Conservation (phyloP, 2,113 vertebrate genomes). For the Calidris pugnax region DNA sequence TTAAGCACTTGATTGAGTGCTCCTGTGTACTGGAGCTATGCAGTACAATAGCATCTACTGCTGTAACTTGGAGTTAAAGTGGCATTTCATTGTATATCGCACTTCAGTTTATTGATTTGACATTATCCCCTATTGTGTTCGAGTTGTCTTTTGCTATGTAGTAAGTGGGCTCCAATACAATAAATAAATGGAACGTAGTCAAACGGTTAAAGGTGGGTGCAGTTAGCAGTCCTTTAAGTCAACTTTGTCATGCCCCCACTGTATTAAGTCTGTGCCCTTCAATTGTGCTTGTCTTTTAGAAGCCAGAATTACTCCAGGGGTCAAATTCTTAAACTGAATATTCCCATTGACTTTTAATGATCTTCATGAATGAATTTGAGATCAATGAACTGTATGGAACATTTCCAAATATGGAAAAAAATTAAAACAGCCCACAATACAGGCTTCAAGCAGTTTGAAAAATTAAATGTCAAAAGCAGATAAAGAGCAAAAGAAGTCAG, state of each 20-base stretch:
- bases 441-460: neutral
- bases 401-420: neutral
- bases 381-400: neutral
- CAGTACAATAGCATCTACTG: neutral
- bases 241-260: neutral
- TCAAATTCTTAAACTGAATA: neutral
- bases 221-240: neutral
- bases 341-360: neutral
- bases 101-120: neutral
- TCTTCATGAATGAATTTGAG: neutral
- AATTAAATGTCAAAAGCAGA: constrained; percentile 1
- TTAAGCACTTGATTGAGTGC: neutral
- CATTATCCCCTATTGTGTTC: neutral
- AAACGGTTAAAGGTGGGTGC: neutral
- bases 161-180: neutral
- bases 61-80: neutral
- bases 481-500: neutral
- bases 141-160: neutral
- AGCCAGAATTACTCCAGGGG: neutral
- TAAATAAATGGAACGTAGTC: neutral
- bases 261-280: neutral
- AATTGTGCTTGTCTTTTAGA: neutral
- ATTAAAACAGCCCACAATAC: neutral
- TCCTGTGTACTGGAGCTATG: neutral
- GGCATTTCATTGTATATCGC: neutral